Conservation (phyloP, 2,888 invertebrate species). For the Xestia xanthographa region DNA sequence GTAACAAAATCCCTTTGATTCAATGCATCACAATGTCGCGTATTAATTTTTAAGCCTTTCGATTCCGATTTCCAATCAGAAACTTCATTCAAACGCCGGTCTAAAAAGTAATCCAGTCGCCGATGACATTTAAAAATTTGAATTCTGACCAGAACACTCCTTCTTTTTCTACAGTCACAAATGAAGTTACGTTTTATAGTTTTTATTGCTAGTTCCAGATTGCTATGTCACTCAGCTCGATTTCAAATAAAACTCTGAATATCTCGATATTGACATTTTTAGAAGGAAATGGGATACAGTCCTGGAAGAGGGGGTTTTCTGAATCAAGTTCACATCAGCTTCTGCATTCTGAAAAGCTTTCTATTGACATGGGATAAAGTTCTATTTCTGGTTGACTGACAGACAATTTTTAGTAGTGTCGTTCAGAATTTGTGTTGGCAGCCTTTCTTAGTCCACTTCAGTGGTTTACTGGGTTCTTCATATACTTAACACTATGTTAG, state of each 20-base stretch:
- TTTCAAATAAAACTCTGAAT: background rate
- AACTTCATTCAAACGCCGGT: slow-evolving; percentile 27
- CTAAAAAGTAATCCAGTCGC: slow-evolving; percentile 37
- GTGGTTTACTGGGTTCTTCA: background rate
- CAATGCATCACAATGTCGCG: background rate
- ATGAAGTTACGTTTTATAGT: background rate
- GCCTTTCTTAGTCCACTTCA: background rate
- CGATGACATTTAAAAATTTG: slow-evolving; percentile 7
- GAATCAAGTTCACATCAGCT: background rate
- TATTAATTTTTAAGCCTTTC: slow-evolving; percentile 14
- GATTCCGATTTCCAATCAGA: slow-evolving; percentile 39
- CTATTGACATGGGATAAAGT: background rate
- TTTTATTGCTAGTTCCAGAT: slow-evolving; percentile 1
- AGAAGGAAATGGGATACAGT: background rate
- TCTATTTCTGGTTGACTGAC: background rate
- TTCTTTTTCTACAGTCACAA: background rate
- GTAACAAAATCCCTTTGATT: slow-evolving; percentile 21
- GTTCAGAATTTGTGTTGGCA: background rate
- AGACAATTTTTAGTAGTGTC: background rate
- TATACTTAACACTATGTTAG: background rate
- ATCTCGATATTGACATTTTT: background rate
- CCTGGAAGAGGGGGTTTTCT: background rate
- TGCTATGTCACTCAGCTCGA: background rate
- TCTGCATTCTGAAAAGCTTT: background rate
- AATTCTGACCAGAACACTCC: background rate